A percentile compares a stretch with the other conserved stretches of the same genome.
These are phyloP conservation scores for Manis javanica DNA, from an alignment of 2,797 vertebrate genomes.

Conservation along the genomic window DNA sequence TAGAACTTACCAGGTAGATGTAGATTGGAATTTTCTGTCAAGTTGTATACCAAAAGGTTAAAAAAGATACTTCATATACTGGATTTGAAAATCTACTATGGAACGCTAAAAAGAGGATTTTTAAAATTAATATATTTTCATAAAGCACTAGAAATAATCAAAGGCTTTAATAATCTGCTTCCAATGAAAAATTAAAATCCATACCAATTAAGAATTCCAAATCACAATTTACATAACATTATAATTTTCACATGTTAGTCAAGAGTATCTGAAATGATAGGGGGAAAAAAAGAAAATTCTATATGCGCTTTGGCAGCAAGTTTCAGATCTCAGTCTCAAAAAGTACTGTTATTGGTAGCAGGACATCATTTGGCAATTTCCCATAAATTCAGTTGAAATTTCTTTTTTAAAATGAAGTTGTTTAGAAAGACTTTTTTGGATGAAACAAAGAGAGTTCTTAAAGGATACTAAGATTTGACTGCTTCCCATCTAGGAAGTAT, in stretches of 20 bases:
- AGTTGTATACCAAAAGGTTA: not conserved
- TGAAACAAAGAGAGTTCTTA: conserved; percentile 47
- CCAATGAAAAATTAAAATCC: conserved; percentile 60
- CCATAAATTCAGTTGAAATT: not conserved
- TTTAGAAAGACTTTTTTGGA: not conserved
- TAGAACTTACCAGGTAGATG: not conserved
- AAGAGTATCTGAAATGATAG: not conserved
- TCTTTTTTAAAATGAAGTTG: conserved; percentile 48
- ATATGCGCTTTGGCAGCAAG: not conserved
- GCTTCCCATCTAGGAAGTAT: not conserved
- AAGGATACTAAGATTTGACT: conserved; percentile 1
- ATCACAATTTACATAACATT: not conserved
- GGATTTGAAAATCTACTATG: not conserved
- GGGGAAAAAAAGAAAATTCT: not conserved
- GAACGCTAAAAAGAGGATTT: conserved; percentile 27
- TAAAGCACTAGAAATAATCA: conserved; percentile 41
- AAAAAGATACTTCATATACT: not conserved
- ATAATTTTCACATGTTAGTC: conserved; percentile 46
- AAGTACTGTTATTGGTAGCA: not conserved
- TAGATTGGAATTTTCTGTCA: not conserved
- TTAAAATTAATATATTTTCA: not conserved
- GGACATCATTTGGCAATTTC: not conserved
- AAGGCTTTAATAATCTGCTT: conserved; percentile 36
- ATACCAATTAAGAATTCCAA: conserved; percentile 39
- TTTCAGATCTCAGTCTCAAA: conserved; percentile 24